A percentile compares a stretch with the other conserved stretches of the same genome.
phyloP scores from a whole-genome alignment of 2,113 vertebrate genomes.

The human region DNA sequence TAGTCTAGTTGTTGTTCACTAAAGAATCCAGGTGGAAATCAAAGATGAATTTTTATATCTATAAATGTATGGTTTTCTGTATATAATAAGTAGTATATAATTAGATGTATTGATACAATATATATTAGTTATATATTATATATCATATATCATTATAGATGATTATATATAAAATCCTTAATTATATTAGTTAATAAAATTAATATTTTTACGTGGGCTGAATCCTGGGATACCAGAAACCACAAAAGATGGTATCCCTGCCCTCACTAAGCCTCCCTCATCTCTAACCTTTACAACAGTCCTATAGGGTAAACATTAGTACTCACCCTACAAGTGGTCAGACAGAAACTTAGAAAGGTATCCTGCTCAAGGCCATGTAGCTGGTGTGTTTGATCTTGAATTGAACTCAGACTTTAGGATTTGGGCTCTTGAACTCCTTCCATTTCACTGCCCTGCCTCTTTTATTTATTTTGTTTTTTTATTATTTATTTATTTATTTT shows the following conservation, averaged over 20 bases:
- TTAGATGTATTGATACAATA: no score
- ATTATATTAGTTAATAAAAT: no score
- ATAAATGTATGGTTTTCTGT: neutral
- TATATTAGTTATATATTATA: no score
- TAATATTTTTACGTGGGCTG: neutral
- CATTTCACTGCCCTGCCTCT: neutral
- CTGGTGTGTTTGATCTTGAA: neutral
- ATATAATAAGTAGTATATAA: neutral
- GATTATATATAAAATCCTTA: no score
- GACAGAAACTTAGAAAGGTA: neutral
- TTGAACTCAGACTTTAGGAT: neutral
- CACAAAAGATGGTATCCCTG: neutral
- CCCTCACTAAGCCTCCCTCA: neutral
- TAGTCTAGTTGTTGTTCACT: neutral
- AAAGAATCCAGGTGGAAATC: conserved; percentile 42
- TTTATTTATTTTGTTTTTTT: neutral
- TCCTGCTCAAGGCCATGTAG: neutral
- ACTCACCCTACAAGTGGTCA: neutral
- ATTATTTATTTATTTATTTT: no score
- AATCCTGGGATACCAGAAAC: neutral
- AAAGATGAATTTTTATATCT: conserved; percentile 11
- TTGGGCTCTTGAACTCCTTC: neutral
- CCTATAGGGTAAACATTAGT: neutral
- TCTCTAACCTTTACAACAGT: neutral
- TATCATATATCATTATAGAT: no score